Percentiles rank a stretch among this genome's conserved stretches.
phyloP scores from a whole-genome alignment of 2,797 vertebrate genomes.

The Phrynocephalus guinanensis region DNA sequence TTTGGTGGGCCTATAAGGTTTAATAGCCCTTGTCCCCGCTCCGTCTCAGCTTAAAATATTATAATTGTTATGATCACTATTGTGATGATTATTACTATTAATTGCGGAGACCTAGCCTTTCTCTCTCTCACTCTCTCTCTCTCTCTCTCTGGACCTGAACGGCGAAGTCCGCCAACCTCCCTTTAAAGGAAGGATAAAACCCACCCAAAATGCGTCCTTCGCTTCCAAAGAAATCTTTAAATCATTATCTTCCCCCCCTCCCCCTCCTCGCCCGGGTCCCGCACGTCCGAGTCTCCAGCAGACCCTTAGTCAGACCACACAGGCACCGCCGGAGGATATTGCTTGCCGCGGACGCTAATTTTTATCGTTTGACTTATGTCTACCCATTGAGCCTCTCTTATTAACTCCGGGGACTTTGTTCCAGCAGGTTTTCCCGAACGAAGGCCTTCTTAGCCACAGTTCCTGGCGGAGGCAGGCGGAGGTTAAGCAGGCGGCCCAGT shows the following conservation, averaged over 20 bases:
- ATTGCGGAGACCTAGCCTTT: background rate
- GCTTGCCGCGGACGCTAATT: conserved; percentile 75
- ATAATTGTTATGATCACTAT: no score
- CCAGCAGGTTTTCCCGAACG: conserved; percentile 9
- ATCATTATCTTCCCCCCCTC: conserved; percentile 59
- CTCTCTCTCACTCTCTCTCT: no score
- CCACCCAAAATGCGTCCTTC: conserved; percentile 5
- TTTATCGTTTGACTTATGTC: conserved; percentile 81
- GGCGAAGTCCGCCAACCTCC: background rate
- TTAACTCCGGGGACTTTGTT: conserved; percentile 58
- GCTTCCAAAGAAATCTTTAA: conserved; percentile 75
- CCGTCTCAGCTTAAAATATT: conserved; percentile 26
- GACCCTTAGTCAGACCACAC: conserved; percentile 58
- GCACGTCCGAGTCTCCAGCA: background rate
- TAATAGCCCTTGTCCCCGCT: conserved; percentile 50
- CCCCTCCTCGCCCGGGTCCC: conserved; percentile 39
- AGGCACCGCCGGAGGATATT: conserved; percentile 77
- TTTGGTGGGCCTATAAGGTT: conserved; percentile 33
- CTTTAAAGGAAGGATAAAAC: background rate
- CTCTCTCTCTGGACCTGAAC: background rate
- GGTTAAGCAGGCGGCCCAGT: background rate
- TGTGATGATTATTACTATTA: no score
- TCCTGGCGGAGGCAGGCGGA: background rate
- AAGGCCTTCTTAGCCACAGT: background rate
- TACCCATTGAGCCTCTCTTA: conserved; percentile 73